Evolutionary conservation across 1,140 invertebrate genomes (phyloP).

Genomic region (Monochamus saltuarius): DNA sequence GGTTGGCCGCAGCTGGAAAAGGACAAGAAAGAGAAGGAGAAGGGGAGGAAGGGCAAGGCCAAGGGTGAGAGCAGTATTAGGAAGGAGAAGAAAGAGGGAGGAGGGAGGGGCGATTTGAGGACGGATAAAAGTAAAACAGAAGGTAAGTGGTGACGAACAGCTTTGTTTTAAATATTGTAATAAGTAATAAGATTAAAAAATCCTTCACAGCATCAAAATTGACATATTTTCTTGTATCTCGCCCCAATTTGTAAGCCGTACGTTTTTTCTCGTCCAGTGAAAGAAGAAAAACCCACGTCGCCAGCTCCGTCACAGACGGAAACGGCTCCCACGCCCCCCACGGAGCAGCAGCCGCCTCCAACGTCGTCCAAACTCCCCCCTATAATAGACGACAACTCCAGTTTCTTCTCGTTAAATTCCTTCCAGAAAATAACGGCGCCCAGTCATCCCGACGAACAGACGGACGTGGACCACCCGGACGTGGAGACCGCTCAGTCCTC

Average conservation of each 20-base stretch:
- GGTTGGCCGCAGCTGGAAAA: constrained; percentile 45
- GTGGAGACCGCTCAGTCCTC: neutral
- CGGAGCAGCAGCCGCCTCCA: neutral
- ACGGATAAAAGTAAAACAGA: constrained; percentile 22
- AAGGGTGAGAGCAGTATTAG: constrained; percentile 18
- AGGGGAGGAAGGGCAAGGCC: constrained; percentile 31
- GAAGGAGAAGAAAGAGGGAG: constrained; percentile 28
- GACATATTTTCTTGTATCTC: constrained; percentile 31
- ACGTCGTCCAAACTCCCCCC: neutral
- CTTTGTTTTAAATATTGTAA: too few species aligned
- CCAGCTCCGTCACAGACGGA: neutral
- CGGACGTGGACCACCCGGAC: neutral
- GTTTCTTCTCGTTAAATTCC: constrained; percentile 17
- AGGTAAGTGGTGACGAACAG: constrained; percentile 15
- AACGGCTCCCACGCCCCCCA: neutral
- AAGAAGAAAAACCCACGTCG: constrained; percentile 12
- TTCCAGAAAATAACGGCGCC: constrained; percentile 11
- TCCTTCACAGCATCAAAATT: neutral
- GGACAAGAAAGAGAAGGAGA: constrained; percentile 37
- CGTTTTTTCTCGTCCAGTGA: constrained; percentile 1
- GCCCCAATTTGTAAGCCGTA: constrained; percentile 21
- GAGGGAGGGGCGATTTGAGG: constrained; percentile 15
- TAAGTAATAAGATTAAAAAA: too few species aligned
- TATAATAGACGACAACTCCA: constrained; percentile 13
- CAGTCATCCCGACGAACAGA: constrained; percentile 4